Evolutionary conservation across 1,140 invertebrate genomes (phyloP).

Genomic region (Campoletis sonorensis): DNA sequence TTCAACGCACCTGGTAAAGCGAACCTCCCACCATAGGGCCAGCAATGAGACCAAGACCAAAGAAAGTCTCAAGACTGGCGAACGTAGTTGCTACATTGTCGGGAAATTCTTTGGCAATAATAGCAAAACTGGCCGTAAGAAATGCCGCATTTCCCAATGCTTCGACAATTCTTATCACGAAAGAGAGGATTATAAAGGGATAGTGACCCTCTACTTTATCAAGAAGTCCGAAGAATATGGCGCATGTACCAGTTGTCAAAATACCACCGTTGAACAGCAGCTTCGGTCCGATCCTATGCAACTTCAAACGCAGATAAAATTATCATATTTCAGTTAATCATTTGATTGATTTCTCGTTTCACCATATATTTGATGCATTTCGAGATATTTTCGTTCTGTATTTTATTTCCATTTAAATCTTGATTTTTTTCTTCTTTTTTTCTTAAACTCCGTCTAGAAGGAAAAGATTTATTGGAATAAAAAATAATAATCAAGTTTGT

Average conservation of each 20-base stretch:
- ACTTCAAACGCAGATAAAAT: conserved; percentile 68
- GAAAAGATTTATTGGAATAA: conserved; percentile 12
- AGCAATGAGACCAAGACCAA: conserved; percentile 91
- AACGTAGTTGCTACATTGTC: conserved; percentile 93
- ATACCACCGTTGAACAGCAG: conserved; percentile 91
- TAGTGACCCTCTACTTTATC: conserved; percentile 89
- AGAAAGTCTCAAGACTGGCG: conserved; percentile 93
- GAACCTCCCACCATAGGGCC: conserved; percentile 91
- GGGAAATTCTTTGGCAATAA: conserved; percentile 96
- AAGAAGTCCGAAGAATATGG: conserved; percentile 90
- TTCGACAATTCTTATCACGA: conserved; percentile 92
- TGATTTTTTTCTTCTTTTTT: no score
- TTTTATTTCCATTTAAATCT: no score
- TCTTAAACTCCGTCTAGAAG: neutral
- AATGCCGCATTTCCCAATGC: conserved; percentile 95
- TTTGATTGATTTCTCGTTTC: no score
- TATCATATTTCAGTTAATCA: no score
- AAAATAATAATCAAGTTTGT: conserved; percentile 1
- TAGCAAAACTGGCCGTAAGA: conserved; percentile 93
- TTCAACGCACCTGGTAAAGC: conserved; percentile 80
- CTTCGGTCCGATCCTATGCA: conserved; percentile 90
- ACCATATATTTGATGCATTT: no score
- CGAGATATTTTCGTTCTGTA: no score
- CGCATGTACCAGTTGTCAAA: conserved; percentile 88
- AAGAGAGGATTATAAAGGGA: conserved; percentile 90